These are phyloP conservation scores for Pseudomyrmex sp. DNA, from an alignment of 1,140 invertebrate genomes.

Conservation along the genomic window DNA sequence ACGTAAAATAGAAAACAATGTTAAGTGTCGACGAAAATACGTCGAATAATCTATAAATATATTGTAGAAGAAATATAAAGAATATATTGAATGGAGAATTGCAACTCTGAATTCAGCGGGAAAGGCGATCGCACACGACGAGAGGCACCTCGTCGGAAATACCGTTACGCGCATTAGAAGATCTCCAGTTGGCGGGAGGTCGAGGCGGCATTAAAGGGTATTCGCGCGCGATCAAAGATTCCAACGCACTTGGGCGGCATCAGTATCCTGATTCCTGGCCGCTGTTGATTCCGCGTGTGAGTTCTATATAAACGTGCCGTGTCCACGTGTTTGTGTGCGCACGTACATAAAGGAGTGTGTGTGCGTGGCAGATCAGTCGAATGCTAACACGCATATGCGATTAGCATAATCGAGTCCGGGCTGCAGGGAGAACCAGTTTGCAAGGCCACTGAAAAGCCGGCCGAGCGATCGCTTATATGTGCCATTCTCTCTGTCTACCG, in stretches of 20 bases:
- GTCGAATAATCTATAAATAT: no score
- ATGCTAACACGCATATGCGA: slow-evolving; percentile 83
- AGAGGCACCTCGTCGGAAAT: slow-evolving; percentile 50
- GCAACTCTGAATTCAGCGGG: no score
- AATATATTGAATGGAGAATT: no score
- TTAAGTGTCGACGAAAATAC: no score
- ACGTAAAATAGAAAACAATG: no score
- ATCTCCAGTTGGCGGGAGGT: slow-evolving; percentile 68
- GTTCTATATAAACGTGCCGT: neutral
- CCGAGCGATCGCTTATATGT: slow-evolving; percentile 76
- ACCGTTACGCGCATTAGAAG: slow-evolving; percentile 67
- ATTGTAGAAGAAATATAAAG: no score
- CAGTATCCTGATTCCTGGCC: slow-evolving; percentile 36
- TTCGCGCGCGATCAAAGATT: slow-evolving; percentile 69
- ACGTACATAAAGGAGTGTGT: slow-evolving; percentile 68
- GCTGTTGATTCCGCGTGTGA: neutral
- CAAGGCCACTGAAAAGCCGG: slow-evolving; percentile 83
- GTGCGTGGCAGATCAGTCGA: slow-evolving; percentile 76
- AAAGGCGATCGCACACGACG: neutral
- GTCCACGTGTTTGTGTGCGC: neutral
- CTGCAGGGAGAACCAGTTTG: slow-evolving; percentile 83
- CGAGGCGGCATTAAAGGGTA: slow-evolving; percentile 68
- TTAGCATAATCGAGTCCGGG: slow-evolving; percentile 84
- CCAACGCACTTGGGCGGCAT: slow-evolving; percentile 48
- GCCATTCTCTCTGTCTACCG: slow-evolving; percentile 64